Evolutionary conservation across 2,888 invertebrate genomes (phyloP), one percentile per base, ranked within the genome.

Genomic region (Hermaeophaga mercurialis): DNA sequence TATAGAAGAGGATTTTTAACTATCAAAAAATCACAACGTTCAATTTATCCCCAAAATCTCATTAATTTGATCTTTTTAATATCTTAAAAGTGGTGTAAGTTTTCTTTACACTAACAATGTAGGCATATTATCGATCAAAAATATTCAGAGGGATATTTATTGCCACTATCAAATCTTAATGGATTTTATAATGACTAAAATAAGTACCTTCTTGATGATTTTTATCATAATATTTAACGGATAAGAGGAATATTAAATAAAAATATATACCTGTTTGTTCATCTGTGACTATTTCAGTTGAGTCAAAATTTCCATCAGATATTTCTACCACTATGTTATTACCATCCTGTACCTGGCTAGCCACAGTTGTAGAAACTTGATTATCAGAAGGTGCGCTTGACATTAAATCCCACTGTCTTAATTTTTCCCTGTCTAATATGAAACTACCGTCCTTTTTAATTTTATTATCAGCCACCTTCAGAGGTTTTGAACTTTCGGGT

Each of bases 391-490:
- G 77, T 44, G 78, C 91, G 81, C 91, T 91, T 58, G 92, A 92
- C 86, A 92, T 85, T 70, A 91, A 84, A 79, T 92, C 92, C 92
- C 92, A 92, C 73, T 92, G 92, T 48, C 92, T 84, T 67, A 92
- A 82, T 67, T 89, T 91, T 79, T 92, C 92, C 69, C 92, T 85
- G 80, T 92, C 92, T 70, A 91, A 85, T 76, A 73, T 72, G 66
- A 78, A 78, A 67, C 69, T 74, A 53, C 68, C 69, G 63, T 73
- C 72, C 62, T 72, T 70, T 63, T 62, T 74, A 68, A 74, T 66
- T 54, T 66, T 67, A 7, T 68, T 71, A 68, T 63, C 76, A 41
- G 54, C 82, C 36, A 49, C 82, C 46, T 81, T 82, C 68, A 80
- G 80, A 58, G 80, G 80, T 50, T 80, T 82, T 63, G 82, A 82